Evolutionary conservation across 1,140 invertebrate species (phyloP), one percentile per base, ranked within the genome.

Genomic region (Drosophila punjabiensis): DNA sequence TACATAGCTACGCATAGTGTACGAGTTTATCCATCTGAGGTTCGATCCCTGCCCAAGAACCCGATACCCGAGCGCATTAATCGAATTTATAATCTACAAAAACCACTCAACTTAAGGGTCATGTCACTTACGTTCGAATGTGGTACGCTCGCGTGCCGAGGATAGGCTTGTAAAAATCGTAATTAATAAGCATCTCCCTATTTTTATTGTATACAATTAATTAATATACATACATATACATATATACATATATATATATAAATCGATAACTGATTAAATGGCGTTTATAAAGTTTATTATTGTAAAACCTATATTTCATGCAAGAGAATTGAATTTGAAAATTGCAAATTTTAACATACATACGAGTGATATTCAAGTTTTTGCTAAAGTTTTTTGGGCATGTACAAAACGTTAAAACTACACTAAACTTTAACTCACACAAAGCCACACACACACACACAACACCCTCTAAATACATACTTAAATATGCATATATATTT

Each of bases 251-350:
- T 45, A 52, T 41, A 77, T 75, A 35, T 35, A 63, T 71, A 65
- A 47, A 70, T 48, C 37, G 39, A 78, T 78, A 78, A 70, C 53
- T 77, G 55, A 82, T 70, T 81, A 71, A 77, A 67, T 77, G 81
- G 76, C 64, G 81, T 83, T 89, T 88, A 68, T 52, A 84, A 89
- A 71, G 76, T 74, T 80, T 77, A 79, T 80, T 77, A 79, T 79
- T 90, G 75, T 89, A 69, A 90, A 76, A 79, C 70, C 79, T 78
- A 67, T 78, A 67, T 69, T 81, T 90, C 81, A 89, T 90, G 85
- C 85, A 90, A 89, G 85, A 82, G 85, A 89, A 89, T 89, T 89
- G 85, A 89, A 90, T 81, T 87, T 88, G 71, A 76, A 76, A 86
- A 73, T 74, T 68, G 63, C 47, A 80, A 74, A 80, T 68, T 81